phyloP scores from a whole-genome alignment of 2,888 invertebrate species.

The Cerastis leucographa region DNA sequence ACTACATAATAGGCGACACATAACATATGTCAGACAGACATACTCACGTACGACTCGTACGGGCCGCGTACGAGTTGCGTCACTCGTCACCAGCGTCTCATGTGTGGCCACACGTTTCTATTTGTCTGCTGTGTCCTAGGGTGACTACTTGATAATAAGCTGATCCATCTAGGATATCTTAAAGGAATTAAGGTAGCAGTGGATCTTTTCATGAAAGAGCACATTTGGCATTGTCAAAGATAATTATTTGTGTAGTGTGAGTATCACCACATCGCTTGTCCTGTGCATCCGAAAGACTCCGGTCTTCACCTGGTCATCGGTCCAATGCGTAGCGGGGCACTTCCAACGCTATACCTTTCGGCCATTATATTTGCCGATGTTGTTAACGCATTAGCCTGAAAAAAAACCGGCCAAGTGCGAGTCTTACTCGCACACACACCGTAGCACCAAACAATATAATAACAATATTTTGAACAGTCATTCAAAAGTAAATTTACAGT shows the following conservation, averaged over 20 bases:
- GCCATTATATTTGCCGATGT: background rate
- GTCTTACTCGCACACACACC: too few relatives aligned
- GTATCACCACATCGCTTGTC: background rate
- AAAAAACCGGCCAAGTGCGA: background rate
- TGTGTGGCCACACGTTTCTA: conserved; percentile 22
- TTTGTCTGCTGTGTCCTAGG: conserved; percentile 10
- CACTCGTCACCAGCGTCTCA: conserved; percentile 14
- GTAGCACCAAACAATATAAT: too few relatives aligned
- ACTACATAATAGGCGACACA: conserved; percentile 15
- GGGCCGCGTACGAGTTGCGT: conserved; percentile 30
- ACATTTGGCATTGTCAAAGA: too few relatives aligned
- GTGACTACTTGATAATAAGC: background rate
- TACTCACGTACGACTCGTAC: conserved; percentile 18
- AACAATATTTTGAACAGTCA: too few relatives aligned
- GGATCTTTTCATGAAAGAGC: background rate
- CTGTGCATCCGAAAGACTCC: background rate
- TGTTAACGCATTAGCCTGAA: background rate
- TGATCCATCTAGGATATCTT: background rate
- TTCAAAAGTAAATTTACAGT: too few relatives aligned
- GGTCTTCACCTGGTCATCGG: background rate
- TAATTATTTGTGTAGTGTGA: too few relatives aligned
- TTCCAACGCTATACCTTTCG: background rate
- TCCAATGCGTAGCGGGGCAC: background rate
- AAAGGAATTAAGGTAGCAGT: background rate
- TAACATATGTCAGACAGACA: conserved; percentile 18